phyloP scores from a whole-genome alignment of 2,888 invertebrate species.

The Boloria selene region DNA sequence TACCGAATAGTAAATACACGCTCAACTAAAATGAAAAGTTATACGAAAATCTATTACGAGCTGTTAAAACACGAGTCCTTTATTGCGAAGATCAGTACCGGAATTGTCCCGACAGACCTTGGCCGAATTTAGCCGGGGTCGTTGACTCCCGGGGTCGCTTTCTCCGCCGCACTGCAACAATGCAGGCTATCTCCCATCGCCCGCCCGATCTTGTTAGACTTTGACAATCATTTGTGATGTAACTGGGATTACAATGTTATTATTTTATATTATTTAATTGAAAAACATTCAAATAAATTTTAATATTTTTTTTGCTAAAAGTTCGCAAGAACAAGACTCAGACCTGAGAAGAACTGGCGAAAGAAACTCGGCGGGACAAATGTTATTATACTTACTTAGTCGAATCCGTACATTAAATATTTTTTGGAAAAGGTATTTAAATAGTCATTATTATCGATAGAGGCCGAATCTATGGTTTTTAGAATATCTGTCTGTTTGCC shows the following conservation, averaged over 20 bases:
- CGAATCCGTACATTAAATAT: too few relatives aligned
- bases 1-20: background rate
- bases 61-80: constrained; percentile 17
- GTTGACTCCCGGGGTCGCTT: constrained; percentile 66
- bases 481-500: too few relatives aligned
- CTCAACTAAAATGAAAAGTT: background rate
- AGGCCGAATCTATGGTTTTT: too few relatives aligned
- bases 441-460: too few relatives aligned
- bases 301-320: too few relatives aligned
- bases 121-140: constrained; percentile 74
- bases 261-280: too few relatives aligned
- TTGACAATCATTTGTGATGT: constrained; percentile 6
- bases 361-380: too few relatives aligned
- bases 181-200: constrained; percentile 40
- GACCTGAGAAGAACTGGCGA: too few relatives aligned
- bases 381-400: too few relatives aligned
- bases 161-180: constrained; percentile 62
- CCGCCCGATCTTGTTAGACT: constrained; percentile 1
- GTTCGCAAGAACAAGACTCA: too few relatives aligned
- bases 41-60: background rate
- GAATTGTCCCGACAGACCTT: constrained; percentile 60
- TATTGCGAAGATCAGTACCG: constrained; percentile 24
- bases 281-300: too few relatives aligned
- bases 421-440: too few relatives aligned
- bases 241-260: background rate